Evolutionary conservation across 2,113 vertebrate genomes (phyloP).

Genomic region (Oxyruncus cristatus): DNA sequence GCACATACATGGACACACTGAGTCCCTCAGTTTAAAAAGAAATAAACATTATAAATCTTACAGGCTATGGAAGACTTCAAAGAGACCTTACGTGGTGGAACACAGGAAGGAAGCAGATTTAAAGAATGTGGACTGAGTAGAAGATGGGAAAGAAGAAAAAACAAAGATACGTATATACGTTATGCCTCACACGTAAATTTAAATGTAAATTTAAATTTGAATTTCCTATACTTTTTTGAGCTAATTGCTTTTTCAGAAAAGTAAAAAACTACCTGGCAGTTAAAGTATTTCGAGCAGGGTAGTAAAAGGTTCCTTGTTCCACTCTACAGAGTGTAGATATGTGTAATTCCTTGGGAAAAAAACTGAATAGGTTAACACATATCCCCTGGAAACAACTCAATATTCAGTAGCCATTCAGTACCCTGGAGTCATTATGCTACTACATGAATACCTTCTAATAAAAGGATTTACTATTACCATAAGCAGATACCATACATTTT

Average conservation of each 20-base stretch:
- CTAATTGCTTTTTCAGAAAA: not conserved
- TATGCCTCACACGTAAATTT: not conserved
- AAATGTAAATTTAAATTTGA: too few relatives aligned
- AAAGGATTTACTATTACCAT: slow-evolving; percentile 32
- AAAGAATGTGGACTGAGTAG: not conserved
- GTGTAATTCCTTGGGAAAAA: slow-evolving; percentile 46
- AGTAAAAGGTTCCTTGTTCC: slow-evolving; percentile 8
- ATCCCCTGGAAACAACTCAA: slow-evolving; percentile 57
- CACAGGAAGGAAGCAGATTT: not conserved
- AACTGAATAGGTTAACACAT: slow-evolving; percentile 11
- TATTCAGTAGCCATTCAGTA: slow-evolving; percentile 15
- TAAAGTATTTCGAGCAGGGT: slow-evolving; percentile 36
- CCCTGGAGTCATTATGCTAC: slow-evolving; percentile 12
- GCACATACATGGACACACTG: not conserved
- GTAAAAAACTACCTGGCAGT: not conserved
- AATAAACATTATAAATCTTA: not conserved
- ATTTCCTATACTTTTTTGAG: not conserved
- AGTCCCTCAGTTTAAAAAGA: not conserved
- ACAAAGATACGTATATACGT: not conserved
- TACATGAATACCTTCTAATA: slow-evolving; percentile 25
- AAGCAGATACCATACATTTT: slow-evolving; percentile 39
- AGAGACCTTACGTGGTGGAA: not conserved
- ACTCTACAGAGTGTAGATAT: not conserved
- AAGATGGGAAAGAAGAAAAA: not conserved
- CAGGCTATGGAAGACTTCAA: not conserved